A percentile compares a stretch with the other conserved stretches of the same genome.
phyloP scores from a whole-genome alignment of 2,888 invertebrate genomes.

The Eumerus sabulonum region DNA sequence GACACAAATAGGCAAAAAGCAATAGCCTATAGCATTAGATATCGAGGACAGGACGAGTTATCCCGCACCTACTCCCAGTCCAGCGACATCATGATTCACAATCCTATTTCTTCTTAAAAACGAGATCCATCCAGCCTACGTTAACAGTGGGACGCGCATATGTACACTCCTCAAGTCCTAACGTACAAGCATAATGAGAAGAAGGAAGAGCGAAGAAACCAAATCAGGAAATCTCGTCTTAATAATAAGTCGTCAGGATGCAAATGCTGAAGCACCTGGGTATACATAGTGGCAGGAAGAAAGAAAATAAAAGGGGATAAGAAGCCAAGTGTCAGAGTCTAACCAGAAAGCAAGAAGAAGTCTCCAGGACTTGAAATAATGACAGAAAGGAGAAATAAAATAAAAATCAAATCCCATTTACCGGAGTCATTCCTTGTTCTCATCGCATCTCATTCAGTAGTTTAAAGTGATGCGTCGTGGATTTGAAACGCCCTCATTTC shows the following conservation, averaged over 20 bases:
- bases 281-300: too few species aligned
- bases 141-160: constrained; percentile 32
- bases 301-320: constrained; percentile 15
- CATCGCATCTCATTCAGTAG: not conserved
- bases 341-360: constrained; percentile 13
- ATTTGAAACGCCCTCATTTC: constrained; percentile 47
- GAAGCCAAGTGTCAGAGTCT: constrained; percentile 2
- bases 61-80: constrained; percentile 13
- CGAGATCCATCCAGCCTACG: constrained; percentile 51
- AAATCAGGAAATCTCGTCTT: constrained; percentile 61
- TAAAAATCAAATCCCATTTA: constrained; percentile 44
- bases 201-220: constrained; percentile 2
- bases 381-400: constrained; percentile 30
- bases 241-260: constrained; percentile 62
- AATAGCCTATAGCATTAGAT: constrained; percentile 55
- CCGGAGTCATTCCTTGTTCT: constrained; percentile 31
- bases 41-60: constrained; percentile 47
- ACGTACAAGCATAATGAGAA: not conserved
- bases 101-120: constrained; percentile 41
- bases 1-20: constrained; percentile 40
- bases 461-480: constrained; percentile 49
- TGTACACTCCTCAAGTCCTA: too few species aligned
- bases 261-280: constrained; percentile 48
- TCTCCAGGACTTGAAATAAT: constrained; percentile 55
- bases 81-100: constrained; percentile 34